Percentiles rank a stretch among this genome's conserved stretches.
Conservation (phyloP, 2,797 vertebrate genomes). For the Macroramphosus scolopax region DNA sequence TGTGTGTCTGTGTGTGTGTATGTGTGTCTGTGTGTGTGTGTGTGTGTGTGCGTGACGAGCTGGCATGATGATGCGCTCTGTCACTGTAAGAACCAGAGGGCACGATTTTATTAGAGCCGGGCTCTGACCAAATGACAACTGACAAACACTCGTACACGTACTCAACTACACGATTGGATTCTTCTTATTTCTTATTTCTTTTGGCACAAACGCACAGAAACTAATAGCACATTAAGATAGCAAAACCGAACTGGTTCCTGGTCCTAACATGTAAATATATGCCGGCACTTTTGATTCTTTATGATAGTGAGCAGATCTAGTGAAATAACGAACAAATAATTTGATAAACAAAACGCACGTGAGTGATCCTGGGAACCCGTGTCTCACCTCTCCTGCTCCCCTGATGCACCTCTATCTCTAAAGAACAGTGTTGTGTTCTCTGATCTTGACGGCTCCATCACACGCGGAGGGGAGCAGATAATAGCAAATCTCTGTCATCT, state of each 20-base stretch:
- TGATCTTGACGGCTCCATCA: constrained; percentile 38
- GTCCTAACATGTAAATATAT: not conserved
- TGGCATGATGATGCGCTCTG: constrained; percentile 67
- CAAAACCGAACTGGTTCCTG: too few species aligned
- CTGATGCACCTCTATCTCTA: constrained; percentile 39
- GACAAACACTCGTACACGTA: constrained; percentile 46
- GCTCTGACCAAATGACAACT: constrained; percentile 58
- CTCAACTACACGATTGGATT: constrained; percentile 16
- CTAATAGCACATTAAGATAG: too few species aligned
- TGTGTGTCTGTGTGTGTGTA: constrained; percentile 8
- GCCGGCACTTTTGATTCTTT: too few species aligned
- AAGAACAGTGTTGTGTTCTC: constrained; percentile 35
- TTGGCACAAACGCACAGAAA: not conserved
- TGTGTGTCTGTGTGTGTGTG: constrained; percentile 12
- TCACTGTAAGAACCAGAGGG: constrained; percentile 70
- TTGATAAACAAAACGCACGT: not conserved
- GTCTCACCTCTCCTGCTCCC: constrained; percentile 23
- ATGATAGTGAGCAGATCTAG: too few species aligned
- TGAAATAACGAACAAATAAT: too few species aligned
- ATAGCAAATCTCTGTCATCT: constrained; percentile 66
- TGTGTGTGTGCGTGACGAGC: constrained; percentile 38
- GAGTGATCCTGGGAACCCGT: constrained; percentile 21
- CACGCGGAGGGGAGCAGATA: constrained; percentile 25
- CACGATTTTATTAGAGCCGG: constrained; percentile 56
- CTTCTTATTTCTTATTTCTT: constrained; percentile 7